Conservation (phyloP, 2,797 vertebrate species). For the Amblyraja radiata region DNA sequence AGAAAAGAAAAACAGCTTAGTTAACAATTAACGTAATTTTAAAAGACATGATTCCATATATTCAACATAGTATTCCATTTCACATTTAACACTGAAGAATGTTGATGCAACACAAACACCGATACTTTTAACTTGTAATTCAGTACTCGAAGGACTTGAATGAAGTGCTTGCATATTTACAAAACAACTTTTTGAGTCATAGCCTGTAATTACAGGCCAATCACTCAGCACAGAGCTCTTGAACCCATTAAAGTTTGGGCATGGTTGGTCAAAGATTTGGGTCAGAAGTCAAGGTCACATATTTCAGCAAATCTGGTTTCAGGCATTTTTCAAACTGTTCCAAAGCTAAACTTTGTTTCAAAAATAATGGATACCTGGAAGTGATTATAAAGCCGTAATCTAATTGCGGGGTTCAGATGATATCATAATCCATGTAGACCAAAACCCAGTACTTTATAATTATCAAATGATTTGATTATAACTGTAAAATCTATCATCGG, state of each 20-base stretch:
- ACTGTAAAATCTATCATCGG: neutral
- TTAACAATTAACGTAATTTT: neutral
- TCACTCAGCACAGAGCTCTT: slow-evolving; percentile 37
- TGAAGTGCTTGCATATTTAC: slow-evolving; percentile 34
- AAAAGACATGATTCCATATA: neutral
- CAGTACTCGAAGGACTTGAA: neutral
- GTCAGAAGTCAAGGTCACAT: slow-evolving; percentile 38
- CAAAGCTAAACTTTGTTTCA: slow-evolving; percentile 38
- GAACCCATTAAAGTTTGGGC: slow-evolving; percentile 38
- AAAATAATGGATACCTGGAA: slow-evolving; percentile 36
- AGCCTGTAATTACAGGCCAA: slow-evolving; percentile 36
- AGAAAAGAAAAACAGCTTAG: neutral
- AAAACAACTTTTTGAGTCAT: slow-evolving; percentile 35
- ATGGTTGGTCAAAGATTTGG: slow-evolving; percentile 38
- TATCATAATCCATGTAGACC: slow-evolving; percentile 26
- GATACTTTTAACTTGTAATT: neutral
- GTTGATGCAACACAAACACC: neutral
- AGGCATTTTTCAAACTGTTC: slow-evolving; percentile 38
- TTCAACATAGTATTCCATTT: neutral
- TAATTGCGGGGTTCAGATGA: slow-evolving; percentile 34
- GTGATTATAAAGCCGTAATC: slow-evolving; percentile 37
- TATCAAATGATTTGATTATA: neutral
- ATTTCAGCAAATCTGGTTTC: slow-evolving; percentile 35
- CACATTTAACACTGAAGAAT: neutral
- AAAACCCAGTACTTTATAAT: slow-evolving; percentile 5